Evolutionary conservation across 2,797 vertebrate species (phyloP).

Genomic region (Melanotaenia parkinsoni): DNA sequence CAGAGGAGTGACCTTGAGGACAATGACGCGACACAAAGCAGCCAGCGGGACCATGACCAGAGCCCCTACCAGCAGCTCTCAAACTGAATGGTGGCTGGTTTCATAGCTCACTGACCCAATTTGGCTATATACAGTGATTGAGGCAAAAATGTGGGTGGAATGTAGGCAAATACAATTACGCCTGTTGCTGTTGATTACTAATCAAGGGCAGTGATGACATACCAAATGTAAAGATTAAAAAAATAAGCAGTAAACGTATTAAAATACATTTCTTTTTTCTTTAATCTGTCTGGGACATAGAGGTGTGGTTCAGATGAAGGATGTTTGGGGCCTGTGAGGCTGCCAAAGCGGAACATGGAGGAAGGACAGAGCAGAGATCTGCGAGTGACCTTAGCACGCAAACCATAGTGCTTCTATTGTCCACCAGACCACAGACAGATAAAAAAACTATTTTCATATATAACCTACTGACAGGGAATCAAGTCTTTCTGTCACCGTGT

Average conservation of each 20-base stretch:
- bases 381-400: constrained; percentile 79
- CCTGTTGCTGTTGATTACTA: constrained; percentile 31
- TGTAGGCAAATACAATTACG: constrained; percentile 60
- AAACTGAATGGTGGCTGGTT: constrained; percentile 52
- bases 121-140: constrained; percentile 37
- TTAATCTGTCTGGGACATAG: constrained; percentile 40
- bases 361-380: constrained; percentile 78
- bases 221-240: constrained; percentile 18
- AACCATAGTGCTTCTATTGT: constrained; percentile 73
- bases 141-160: constrained; percentile 58
- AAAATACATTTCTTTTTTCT: constrained; percentile 32
- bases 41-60: constrained; percentile 54
- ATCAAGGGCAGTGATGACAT: constrained; percentile 19
- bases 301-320: constrained; percentile 72
- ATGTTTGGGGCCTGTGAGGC: constrained; percentile 73
- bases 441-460: constrained; percentile 57
- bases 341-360: constrained; percentile 78
- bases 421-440: constrained; percentile 61
- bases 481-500: constrained; percentile 39
- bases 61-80: constrained; percentile 47
- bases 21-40: constrained; percentile 73
- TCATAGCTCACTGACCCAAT: constrained; percentile 60
- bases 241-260: constrained; percentile 38
- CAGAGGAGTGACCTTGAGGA: constrained; percentile 66
- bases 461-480: constrained; percentile 51